Evolutionary conservation across 2,113 vertebrate species (phyloP).

Genomic region (Muscicapa adusta): DNA sequence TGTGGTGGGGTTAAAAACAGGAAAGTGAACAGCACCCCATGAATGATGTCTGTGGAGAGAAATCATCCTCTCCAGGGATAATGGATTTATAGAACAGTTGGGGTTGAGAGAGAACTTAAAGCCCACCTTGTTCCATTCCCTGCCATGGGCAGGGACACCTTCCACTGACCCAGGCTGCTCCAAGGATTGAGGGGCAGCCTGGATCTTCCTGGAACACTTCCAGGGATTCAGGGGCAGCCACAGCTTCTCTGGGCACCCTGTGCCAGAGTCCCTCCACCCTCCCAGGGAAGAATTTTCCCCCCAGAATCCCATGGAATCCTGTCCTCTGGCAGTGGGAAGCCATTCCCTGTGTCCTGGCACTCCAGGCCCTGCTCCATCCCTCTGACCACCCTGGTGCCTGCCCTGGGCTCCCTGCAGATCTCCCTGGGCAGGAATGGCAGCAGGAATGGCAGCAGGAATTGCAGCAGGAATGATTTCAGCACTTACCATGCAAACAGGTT

Average conservation of each 20-base stretch:
- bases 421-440: background rate
- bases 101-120: background rate
- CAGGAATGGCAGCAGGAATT: too few relatives aligned
- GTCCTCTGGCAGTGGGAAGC: background rate
- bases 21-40: rapidly evolving
- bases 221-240: background rate
- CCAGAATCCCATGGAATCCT: background rate
- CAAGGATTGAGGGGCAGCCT: background rate
- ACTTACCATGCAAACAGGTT: conserved; percentile 95
- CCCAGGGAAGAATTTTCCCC: background rate
- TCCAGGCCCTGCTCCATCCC: background rate
- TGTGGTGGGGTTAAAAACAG: background rate
- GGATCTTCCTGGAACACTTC: background rate
- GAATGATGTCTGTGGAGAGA: background rate
- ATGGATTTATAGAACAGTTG: background rate
- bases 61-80: background rate
- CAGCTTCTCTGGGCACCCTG: background rate
- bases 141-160: background rate
- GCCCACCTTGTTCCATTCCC: background rate
- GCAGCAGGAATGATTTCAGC: too few relatives aligned
- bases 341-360: background rate
- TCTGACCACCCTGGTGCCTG: background rate
- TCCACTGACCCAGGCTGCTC: rapidly evolving
- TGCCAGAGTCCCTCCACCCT: background rate
- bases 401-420: background rate